phyloP scores from a whole-genome alignment of 2,888 invertebrate species.

The Dryocosmus kuriphilus region DNA sequence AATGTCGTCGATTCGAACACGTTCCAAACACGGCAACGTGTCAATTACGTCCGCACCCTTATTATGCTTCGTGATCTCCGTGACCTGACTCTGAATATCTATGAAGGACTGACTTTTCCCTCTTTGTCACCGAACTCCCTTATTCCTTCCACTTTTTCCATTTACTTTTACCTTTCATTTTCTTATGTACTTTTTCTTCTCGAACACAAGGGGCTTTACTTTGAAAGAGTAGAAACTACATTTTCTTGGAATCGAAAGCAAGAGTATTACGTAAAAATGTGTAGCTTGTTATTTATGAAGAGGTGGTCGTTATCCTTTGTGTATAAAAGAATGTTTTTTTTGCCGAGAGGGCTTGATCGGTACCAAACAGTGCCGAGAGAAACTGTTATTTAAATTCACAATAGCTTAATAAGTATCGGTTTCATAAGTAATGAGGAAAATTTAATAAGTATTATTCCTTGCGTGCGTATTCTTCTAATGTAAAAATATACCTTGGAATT shows the following conservation, averaged over 20 bases:
- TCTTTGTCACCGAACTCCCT: background rate
- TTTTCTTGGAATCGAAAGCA: constrained; percentile 11
- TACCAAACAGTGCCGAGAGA: background rate
- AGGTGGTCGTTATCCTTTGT: background rate
- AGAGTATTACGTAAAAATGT: background rate
- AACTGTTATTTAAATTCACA: background rate
- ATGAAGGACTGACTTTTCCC: constrained; percentile 14
- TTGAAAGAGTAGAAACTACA: constrained; percentile 25
- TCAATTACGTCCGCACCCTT: constrained; percentile 61
- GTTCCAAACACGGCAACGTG: constrained; percentile 51
- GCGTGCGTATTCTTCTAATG: too few species aligned
- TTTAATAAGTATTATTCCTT: background rate
- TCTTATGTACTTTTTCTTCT: background rate
- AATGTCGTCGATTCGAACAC: constrained; percentile 12
- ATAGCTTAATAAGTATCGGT: background rate
- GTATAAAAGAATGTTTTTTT: background rate
- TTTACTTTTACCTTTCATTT: constrained; percentile 2
- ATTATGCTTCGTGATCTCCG: constrained; percentile 55
- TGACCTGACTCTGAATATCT: constrained; percentile 58
- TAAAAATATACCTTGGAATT: too few species aligned
- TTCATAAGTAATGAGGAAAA: background rate
- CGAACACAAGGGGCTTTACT: constrained; percentile 3
- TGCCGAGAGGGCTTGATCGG: background rate
- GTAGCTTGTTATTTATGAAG: constrained; percentile 24
- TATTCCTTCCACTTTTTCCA: background rate